Evolutionary conservation across 53 echinoderm and acorn worm genomes (phyloP).

Genomic region (Pentamera pediparva): DNA sequence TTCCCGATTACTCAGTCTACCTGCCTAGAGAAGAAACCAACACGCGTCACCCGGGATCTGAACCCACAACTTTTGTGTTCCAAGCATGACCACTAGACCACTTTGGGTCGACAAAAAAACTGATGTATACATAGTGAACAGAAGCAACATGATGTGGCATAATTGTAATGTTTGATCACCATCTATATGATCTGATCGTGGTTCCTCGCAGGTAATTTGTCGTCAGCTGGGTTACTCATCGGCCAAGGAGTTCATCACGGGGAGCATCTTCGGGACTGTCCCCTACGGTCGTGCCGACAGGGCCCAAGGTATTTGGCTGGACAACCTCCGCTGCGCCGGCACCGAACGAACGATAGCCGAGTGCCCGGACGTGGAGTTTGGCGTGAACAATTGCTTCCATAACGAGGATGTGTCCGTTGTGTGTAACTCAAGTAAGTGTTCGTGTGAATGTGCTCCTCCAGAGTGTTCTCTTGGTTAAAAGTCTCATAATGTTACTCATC

Average conservation of each 20-base stretch:
- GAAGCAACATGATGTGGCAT: too few species aligned
- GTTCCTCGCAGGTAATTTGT: conserved; percentile 3
- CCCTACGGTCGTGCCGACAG: not conserved
- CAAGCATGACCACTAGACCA: too few species aligned
- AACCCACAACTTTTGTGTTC: too few species aligned
- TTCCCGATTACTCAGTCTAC: too few species aligned
- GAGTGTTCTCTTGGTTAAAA: not conserved
- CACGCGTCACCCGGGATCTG: too few species aligned
- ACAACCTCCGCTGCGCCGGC: conserved; percentile 6
- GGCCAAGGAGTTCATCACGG: not conserved
- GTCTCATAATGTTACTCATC: not conserved
- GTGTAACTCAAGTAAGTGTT: conserved; percentile 5
- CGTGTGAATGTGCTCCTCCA: not conserved
- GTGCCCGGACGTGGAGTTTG: not conserved
- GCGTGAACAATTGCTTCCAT: conserved; percentile 12
- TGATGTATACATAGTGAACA: too few species aligned
- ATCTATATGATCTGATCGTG: too few species aligned
- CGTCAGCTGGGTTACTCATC: conserved; percentile 15
- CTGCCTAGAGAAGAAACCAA: too few species aligned
- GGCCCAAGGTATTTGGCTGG: conserved; percentile 1
- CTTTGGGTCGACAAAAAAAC: too few species aligned
- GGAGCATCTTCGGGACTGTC: not conserved
- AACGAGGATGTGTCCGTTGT: conserved; percentile 14
- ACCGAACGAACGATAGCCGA: not conserved
- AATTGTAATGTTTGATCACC: too few species aligned